phyloP scores from a whole-genome alignment of 2,888 invertebrate species.

The Drosophila kuntzei region DNA sequence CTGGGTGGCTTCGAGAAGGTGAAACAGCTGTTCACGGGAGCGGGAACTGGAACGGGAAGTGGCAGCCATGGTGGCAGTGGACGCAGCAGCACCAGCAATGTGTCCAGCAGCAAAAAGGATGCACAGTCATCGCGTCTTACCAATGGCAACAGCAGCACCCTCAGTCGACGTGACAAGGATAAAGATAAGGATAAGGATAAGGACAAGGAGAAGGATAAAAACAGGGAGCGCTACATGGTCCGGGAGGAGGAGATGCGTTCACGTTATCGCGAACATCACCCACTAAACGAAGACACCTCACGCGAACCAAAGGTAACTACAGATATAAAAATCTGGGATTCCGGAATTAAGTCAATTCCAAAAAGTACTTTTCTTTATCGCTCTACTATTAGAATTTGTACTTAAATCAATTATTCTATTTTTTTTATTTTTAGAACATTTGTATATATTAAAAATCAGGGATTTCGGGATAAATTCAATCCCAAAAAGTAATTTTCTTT shows the following conservation, averaged over 20 bases:
- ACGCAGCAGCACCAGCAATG: slow-evolving; percentile 81
- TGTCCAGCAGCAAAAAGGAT: slow-evolving; percentile 72
- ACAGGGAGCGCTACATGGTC: slow-evolving; percentile 85
- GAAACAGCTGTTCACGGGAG: slow-evolving; percentile 91
- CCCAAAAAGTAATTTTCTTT: too few species aligned
- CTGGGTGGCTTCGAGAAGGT: slow-evolving; percentile 91
- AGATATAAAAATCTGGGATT: not conserved
- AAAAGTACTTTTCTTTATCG: too few species aligned
- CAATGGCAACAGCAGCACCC: slow-evolving; percentile 83
- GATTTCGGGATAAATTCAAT: too few species aligned
- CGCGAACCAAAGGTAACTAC: slow-evolving; percentile 84
- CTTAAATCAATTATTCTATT: too few species aligned
- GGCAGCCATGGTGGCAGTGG: slow-evolving; percentile 87
- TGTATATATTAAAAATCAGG: too few species aligned
- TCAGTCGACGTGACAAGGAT: slow-evolving; percentile 82
- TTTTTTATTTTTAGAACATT: too few species aligned
- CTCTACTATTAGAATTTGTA: too few species aligned
- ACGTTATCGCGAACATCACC: slow-evolving; percentile 87
- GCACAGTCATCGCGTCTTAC: slow-evolving; percentile 55
- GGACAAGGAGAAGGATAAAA: slow-evolving; percentile 58
- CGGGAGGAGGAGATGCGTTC: slow-evolving; percentile 87
- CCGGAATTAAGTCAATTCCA: not conserved
- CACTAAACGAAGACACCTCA: slow-evolving; percentile 73
- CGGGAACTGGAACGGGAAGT: slow-evolving; percentile 85
- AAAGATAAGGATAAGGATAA: slow-evolving; percentile 35